Conservation (phyloP, 2,888 invertebrate species). For the Microplitis manilae region DNA sequence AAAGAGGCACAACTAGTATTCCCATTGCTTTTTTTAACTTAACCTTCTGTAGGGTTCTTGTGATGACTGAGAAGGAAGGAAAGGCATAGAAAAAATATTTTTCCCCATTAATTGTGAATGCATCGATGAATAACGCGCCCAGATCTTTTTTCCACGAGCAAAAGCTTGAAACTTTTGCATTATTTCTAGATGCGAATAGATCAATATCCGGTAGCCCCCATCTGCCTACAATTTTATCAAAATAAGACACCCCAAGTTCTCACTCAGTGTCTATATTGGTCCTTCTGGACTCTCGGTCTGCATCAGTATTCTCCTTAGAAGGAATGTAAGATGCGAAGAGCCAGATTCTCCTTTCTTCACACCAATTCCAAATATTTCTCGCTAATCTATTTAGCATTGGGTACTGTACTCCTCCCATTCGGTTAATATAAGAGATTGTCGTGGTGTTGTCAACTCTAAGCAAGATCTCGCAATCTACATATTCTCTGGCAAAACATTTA, state of each 20-base stretch:
- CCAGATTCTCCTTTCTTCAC: not conserved
- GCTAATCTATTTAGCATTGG: not conserved
- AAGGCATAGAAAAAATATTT: conserved; percentile 41
- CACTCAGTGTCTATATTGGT: not conserved
- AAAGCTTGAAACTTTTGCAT: conserved; percentile 53
- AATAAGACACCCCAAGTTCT: not conserved
- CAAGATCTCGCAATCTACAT: not conserved
- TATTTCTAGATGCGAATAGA: conserved; percentile 52
- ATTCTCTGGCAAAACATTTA: not conserved
- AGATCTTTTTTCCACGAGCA: conserved; percentile 54
- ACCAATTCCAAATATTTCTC: conserved; percentile 7
- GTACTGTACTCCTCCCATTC: conserved; percentile 5
- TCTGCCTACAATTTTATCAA: not conserved
- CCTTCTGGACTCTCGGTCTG: not conserved
- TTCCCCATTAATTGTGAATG: conserved; percentile 50
- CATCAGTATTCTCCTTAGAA: conserved; percentile 3
- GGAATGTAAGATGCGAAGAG: not conserved
- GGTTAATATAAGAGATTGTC: conserved; percentile 5
- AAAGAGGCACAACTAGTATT: conserved; percentile 45
- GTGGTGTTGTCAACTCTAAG: conserved; percentile 10
- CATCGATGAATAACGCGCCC: conserved; percentile 48
- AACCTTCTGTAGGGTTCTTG: conserved; percentile 40
- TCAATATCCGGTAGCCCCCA: conserved; percentile 49
- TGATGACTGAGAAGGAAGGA: conserved; percentile 39
- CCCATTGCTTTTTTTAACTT: conserved; percentile 27